Evolutionary conservation across 2,888 invertebrate genomes (phyloP).

Genomic region (Ophioninae sp.): DNA sequence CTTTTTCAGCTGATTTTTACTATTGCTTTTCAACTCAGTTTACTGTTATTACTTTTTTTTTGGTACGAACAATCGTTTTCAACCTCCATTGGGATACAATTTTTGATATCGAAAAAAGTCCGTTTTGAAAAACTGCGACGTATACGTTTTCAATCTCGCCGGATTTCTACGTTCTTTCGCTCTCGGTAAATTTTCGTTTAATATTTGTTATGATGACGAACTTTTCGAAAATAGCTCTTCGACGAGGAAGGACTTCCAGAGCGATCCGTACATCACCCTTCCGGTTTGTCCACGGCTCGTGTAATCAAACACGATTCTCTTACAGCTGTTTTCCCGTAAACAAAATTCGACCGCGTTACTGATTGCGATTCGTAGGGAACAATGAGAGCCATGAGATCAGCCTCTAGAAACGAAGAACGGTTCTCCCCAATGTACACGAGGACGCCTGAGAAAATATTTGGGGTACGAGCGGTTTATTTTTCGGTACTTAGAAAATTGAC

Average conservation of each 20-base stretch:
- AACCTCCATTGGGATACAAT: not conserved
- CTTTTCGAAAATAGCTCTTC: not conserved
- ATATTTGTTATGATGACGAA: not conserved
- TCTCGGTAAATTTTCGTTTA: not conserved
- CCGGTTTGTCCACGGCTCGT: not conserved
- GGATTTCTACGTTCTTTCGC: not conserved
- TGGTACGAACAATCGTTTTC: not conserved
- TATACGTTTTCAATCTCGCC: not conserved
- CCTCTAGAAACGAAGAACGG: not conserved
- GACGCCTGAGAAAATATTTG: not conserved
- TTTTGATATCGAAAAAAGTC: not conserved
- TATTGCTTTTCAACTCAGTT: not conserved
- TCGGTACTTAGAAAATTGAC: not conserved
- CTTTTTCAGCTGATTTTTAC: too few relatives aligned
- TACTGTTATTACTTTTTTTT: not conserved
- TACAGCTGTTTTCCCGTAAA: not conserved
- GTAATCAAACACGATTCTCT: not conserved
- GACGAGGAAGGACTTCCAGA: not conserved
- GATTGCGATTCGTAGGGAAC: not conserved
- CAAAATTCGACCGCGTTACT: not conserved
- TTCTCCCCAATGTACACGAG: not conserved
- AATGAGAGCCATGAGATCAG: not conserved
- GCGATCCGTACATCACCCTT: not conserved
- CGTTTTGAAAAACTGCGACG: not conserved
- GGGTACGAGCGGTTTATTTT: not conserved